These are phyloP conservation scores for Spatulosminthurus flaviceps DNA, from an alignment of 2,888 invertebrate species.

Conservation along the genomic window DNA sequence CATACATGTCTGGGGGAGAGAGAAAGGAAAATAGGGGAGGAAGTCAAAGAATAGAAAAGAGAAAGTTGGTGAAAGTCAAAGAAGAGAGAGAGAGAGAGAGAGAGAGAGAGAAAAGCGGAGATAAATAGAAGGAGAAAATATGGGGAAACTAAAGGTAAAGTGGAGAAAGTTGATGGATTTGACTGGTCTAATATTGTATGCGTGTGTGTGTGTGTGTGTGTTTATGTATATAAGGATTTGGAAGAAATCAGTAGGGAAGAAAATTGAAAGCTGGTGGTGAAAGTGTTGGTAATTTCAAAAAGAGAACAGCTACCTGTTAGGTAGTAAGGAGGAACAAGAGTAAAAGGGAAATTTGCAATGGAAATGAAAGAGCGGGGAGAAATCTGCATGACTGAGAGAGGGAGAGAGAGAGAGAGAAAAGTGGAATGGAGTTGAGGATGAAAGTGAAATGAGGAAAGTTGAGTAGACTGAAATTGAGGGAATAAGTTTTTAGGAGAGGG, in stretches of 20 bases:
- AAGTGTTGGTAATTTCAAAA: too few species aligned
- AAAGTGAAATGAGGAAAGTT: not conserved
- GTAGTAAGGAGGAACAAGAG: too few species aligned
- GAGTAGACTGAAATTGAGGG: not conserved
- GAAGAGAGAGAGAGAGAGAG: not conserved
- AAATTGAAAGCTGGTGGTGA: too few species aligned
- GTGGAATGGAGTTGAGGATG: not conserved
- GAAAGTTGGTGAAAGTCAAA: not conserved
- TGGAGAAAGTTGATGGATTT: too few species aligned
- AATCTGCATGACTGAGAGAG: not conserved
- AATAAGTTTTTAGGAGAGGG: not conserved
- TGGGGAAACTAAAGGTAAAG: too few species aligned
- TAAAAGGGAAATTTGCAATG: not conserved
- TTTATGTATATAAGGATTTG: too few species aligned
- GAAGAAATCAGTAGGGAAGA: too few species aligned
- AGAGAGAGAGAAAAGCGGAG: slow-evolving; percentile 1
- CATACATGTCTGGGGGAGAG: too few species aligned
- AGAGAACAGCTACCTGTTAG: too few species aligned
- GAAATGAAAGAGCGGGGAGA: not conserved
- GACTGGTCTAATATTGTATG: too few species aligned
- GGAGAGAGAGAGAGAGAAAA: not conserved
- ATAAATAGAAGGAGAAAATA: too few species aligned
- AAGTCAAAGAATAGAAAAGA: not conserved
- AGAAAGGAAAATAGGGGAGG: not conserved
- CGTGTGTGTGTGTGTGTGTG: too few species aligned